A percentile compares a stretch with the other conserved stretches of the same genome.
phyloP scores from a whole-genome alignment of 2,888 invertebrate species.

The Andrena dorsata region DNA sequence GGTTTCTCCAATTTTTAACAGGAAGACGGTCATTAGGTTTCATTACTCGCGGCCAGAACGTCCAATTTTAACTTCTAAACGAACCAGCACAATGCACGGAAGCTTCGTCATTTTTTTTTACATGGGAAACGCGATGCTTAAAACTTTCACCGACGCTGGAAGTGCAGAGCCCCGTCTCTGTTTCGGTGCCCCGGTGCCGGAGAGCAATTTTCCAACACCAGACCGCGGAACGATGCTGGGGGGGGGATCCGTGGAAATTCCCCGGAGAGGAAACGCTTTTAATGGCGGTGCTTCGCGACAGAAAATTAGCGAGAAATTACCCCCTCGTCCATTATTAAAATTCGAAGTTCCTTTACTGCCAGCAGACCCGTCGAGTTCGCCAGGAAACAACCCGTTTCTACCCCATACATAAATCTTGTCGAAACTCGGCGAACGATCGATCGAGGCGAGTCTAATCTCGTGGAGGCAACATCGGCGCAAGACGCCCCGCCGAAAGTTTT shows the following conservation, averaged over 20 bases:
- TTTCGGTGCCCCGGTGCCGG: background rate
- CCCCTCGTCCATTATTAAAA: background rate
- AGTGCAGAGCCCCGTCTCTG: conserved; percentile 1
- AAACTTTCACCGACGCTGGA: conserved; percentile 34
- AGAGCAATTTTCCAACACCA: conserved; percentile 28
- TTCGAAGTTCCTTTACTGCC: too few relatives aligned
- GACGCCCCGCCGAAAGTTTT: background rate
- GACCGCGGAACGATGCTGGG: conserved; percentile 10
- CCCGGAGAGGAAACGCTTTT: conserved; percentile 3
- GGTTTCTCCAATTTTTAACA: background rate
- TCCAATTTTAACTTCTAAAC: conserved; percentile 7
- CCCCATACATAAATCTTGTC: background rate
- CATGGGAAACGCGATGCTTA: background rate
- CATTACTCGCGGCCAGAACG: background rate
- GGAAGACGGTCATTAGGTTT: background rate
- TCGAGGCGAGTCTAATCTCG: background rate
- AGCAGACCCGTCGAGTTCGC: too few relatives aligned
- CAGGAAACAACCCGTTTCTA: background rate
- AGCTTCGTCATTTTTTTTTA: conserved; percentile 13
- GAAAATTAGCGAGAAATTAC: conserved; percentile 10
- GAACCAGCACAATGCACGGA: conserved; percentile 6
- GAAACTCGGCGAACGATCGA: background rate
- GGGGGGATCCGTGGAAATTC: conserved; percentile 7
- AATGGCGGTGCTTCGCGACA: conserved; percentile 8
- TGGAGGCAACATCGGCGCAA: background rate